phyloP scores from a whole-genome alignment of 2,113 vertebrate species.

The Dolichotis patagonum region DNA sequence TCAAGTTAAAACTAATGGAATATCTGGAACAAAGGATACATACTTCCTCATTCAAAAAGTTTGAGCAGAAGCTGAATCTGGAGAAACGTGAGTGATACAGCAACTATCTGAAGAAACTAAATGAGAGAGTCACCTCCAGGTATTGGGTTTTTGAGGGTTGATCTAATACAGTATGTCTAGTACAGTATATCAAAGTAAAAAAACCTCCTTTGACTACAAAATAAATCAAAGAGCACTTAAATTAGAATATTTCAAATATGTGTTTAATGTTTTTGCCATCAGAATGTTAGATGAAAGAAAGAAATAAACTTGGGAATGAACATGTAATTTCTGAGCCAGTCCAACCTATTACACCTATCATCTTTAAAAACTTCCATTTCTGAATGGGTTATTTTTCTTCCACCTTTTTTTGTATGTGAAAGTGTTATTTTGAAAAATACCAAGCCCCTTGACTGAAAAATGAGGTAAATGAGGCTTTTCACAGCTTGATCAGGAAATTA shows the following conservation, averaged over 20 bases:
- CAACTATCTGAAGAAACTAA: neutral
- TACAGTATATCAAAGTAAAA: neutral
- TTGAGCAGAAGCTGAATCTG: neutral
- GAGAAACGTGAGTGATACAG: neutral
- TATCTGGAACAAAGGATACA: neutral
- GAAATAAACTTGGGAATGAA: neutral
- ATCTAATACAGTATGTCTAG: neutral
- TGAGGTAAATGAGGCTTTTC: neutral
- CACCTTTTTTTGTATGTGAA: neutral
- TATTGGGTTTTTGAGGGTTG: neutral
- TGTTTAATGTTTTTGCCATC: neutral
- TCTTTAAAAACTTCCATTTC: neutral
- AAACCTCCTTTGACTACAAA: neutral
- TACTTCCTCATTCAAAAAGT: neutral
- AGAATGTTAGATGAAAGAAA: neutral
- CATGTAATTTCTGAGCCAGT: neutral
- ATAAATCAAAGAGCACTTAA: neutral
- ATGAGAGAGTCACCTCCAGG: neutral
- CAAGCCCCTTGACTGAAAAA: neutral
- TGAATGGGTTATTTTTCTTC: neutral
- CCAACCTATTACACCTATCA: neutral
- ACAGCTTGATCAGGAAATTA: neutral
- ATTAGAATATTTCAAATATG: neutral
- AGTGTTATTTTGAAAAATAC: constrained; percentile 30
- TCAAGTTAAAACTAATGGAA: neutral